Evolutionary conservation across 2,113 vertebrate species (phyloP), one percentile per base, ranked within the genome.

Genomic region (Amblyornis subalaris): DNA sequence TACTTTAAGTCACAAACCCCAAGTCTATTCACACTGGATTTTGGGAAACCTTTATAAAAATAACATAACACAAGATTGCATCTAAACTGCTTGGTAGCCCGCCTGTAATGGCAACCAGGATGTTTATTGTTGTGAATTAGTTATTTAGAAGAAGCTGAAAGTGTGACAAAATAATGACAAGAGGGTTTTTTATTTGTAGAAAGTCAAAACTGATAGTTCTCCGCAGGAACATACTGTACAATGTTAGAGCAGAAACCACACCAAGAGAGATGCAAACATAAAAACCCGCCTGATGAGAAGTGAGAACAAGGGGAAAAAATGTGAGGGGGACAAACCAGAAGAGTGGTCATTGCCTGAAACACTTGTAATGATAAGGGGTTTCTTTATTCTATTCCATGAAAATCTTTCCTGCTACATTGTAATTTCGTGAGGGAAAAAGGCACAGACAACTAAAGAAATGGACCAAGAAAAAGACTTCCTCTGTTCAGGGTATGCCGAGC

Each of bases 111-210:
- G 93, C 89, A 96, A 91, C 85, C 81, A 86, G 73, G 83, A 96
- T 73, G 55, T 88, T 95, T 88, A 93, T 93, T 96, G 91, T 88
- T 85, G 87, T 74, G 71, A 94, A 94, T 96, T 80, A 71, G 85
- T 80, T 95, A 86, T 85, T 88, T 93, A 90, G 89, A 64, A 88
- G 72, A 95, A 95, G 94, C 72, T 90, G 93, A 96, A 95, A 95
- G 74, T 95, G 91, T 97, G 89, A 91, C 82, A 97, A 93, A 94
- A 90, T 85, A 88, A 95, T 7, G 23, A 57, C 88, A 90, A 80
- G 44, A 58, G n/a, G 5, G 1, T 1, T 73, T 88, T 85, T 80
- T 88, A 73, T 93, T 80, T 83, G 64, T 50, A 31, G 75, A 95
- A 91, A 85, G 78, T 73, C 66, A 81, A 77, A 83, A 78, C 75